These are phyloP conservation scores for Eutrigla gurnardus DNA, from an alignment of 2,797 vertebrate species.

Conservation along the genomic window DNA sequence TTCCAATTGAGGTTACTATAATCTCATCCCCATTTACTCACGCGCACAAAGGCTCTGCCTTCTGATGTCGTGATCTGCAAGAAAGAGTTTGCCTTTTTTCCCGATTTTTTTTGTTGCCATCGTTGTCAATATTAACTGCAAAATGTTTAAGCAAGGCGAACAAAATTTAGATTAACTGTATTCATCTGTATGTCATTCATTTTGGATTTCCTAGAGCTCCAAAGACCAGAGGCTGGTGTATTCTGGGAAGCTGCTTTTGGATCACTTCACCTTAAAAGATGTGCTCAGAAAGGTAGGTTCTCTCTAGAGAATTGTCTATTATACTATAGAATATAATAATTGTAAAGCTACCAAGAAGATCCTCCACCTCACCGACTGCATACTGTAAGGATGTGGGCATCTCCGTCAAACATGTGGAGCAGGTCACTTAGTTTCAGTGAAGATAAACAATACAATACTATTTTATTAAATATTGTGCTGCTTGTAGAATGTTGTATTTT, in stretches of 20 bases:
- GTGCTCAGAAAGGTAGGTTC: slow-evolving; percentile 94
- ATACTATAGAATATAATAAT: not conserved
- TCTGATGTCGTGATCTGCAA: slow-evolving; percentile 33
- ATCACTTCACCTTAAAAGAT: slow-evolving; percentile 95
- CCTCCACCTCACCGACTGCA: not conserved
- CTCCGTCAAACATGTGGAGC: not conserved
- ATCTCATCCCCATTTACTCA: slow-evolving; percentile 51
- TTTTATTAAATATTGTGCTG: not conserved
- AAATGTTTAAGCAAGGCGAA: not conserved
- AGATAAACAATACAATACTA: not conserved
- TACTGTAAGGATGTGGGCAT: not conserved
- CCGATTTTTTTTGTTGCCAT: not conserved
- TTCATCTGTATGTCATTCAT: not conserved
- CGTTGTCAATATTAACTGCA: not conserved
- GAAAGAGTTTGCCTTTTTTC: not conserved
- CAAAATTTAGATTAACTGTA: not conserved
- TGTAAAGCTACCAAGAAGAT: not conserved
- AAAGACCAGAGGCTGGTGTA: slow-evolving; percentile 98
- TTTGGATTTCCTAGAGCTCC: slow-evolving; percentile 87
- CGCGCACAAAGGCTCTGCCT: slow-evolving; percentile 21
- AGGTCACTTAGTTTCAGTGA: not conserved
- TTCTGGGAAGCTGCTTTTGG: slow-evolving; percentile 95
- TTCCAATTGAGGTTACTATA: slow-evolving; percentile 55
- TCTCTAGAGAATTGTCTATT: not conserved
- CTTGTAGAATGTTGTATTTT: not conserved